Conservation (phyloP, 2,797 vertebrate species). For the Myotis myotis region DNA sequence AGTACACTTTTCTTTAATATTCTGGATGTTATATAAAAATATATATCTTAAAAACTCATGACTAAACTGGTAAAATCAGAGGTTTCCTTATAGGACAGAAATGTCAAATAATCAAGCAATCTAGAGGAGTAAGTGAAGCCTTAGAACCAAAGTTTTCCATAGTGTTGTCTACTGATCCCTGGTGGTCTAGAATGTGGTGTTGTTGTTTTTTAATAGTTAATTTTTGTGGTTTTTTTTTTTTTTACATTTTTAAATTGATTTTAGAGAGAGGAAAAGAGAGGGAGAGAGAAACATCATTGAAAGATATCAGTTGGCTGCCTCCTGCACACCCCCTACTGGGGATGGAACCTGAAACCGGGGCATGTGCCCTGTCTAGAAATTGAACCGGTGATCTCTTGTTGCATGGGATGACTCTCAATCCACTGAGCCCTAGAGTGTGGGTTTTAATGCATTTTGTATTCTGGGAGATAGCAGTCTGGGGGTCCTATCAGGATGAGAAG, state of each 20-base stretch:
- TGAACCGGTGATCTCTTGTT: too few species aligned
- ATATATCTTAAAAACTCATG: neutral
- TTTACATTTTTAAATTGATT: too few species aligned
- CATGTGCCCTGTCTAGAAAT: too few species aligned
- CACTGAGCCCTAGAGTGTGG: too few species aligned
- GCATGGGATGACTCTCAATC: too few species aligned
- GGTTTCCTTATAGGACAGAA: neutral
- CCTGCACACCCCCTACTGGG: too few species aligned
- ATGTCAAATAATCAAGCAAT: neutral
- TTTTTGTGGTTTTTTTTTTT: too few species aligned
- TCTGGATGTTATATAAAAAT: neutral
- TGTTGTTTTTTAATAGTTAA: too few species aligned
- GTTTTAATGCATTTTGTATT: neutral
- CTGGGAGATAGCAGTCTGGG: neutral
- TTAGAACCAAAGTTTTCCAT: neutral
- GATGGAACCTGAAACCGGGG: too few species aligned
- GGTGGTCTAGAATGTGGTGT: neutral
- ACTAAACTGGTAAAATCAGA: neutral
- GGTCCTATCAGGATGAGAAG: neutral
- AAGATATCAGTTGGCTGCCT: too few species aligned
- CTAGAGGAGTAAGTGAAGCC: neutral
- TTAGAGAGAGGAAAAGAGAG: too few species aligned
- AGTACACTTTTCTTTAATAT: neutral
- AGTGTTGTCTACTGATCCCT: neutral
- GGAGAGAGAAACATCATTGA: too few species aligned